These are phyloP conservation scores for Lutjanus argentimaculatus DNA, from an alignment of 2,797 vertebrate species.

Conservation along the genomic window DNA sequence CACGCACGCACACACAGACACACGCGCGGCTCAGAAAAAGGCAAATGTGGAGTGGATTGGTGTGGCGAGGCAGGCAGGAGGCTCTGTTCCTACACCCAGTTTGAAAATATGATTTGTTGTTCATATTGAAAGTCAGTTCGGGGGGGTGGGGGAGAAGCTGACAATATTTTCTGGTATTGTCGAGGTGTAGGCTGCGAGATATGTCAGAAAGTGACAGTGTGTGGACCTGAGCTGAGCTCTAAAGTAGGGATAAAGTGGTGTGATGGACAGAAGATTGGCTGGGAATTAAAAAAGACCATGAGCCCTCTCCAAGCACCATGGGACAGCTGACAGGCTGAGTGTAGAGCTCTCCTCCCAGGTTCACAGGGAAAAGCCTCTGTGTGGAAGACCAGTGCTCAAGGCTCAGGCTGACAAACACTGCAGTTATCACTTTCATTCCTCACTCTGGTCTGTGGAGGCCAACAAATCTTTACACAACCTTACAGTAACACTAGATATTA, in stretches of 20 bases:
- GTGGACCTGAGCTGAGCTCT: conserved; percentile 83
- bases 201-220: conserved; percentile 86
- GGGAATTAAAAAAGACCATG: conserved; percentile 84
- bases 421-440: conserved; percentile 53
- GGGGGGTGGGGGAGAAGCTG: conserved; percentile 55
- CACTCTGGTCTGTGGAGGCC: conserved; percentile 26
- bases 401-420: conserved; percentile 47
- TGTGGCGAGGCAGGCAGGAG: conserved; percentile 32
- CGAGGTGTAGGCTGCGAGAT: conserved; percentile 78
- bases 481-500: neutral
- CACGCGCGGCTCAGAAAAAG: conserved; percentile 16
- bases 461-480: conserved; percentile 19
- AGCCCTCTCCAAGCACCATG: conserved; percentile 74
- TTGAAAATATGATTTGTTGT: conserved; percentile 71
- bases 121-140: conserved; percentile 48
- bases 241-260: conserved; percentile 82
- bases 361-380: conserved; percentile 50
- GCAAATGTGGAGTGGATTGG: conserved; percentile 34
- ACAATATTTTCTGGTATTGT: conserved; percentile 78
- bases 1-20: neutral
- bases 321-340: conserved; percentile 83
- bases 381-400: conserved; percentile 54
- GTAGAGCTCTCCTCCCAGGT: conserved; percentile 60
- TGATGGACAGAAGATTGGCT: conserved; percentile 88
- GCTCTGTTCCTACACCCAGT: conserved; percentile 54